Percentiles rank a stretch among this genome's conserved stretches.
These are phyloP conservation scores for Hoplodrina ambigua DNA, from an alignment of 2,888 invertebrate genomes.

Conservation along the genomic window DNA sequence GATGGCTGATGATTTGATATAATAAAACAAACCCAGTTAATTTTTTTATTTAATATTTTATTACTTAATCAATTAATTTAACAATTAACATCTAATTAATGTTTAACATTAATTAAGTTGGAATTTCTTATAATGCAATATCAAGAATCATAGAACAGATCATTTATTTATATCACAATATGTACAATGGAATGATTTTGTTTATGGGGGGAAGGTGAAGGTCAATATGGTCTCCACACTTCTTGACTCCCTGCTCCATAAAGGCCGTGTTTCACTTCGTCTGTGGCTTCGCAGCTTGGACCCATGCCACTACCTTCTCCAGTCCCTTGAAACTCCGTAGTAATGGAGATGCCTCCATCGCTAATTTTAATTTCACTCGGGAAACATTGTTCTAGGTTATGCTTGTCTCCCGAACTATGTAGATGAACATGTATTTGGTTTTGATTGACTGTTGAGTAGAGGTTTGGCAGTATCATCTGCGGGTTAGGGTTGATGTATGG, in stretches of 20 bases:
- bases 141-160: conserved; percentile 57
- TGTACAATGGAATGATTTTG: conserved; percentile 83
- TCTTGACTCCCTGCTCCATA: conserved; percentile 83
- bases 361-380: conserved; percentile 91
- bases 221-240: conserved; percentile 95
- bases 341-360: conserved; percentile 91
- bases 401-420: conserved; percentile 92
- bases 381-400: conserved; percentile 92
- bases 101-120: conserved; percentile 87
- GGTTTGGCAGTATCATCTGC: conserved; percentile 94
- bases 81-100: conserved; percentile 86
- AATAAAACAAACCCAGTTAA: conserved; percentile 13
- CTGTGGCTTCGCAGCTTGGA: conserved; percentile 88
- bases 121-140: conserved; percentile 60
- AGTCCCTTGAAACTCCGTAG: conserved; percentile 85
- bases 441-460: conserved; percentile 96
- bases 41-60: conserved; percentile 65
- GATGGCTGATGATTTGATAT: too few relatives aligned
- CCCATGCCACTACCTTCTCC: conserved; percentile 86
- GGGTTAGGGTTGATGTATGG: conserved; percentile 91
- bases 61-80: conserved; percentile 77
- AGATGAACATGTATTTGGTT: conserved; percentile 96
- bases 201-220: conserved; percentile 67
- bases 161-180: conserved; percentile 85
- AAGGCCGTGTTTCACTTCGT: conserved; percentile 88